A percentile compares a stretch with the other conserved stretches of the same genome.
Evolutionary conservation across 1,140 invertebrate genomes (phyloP).

Genomic region (Chionoecetes opilio): DNA sequence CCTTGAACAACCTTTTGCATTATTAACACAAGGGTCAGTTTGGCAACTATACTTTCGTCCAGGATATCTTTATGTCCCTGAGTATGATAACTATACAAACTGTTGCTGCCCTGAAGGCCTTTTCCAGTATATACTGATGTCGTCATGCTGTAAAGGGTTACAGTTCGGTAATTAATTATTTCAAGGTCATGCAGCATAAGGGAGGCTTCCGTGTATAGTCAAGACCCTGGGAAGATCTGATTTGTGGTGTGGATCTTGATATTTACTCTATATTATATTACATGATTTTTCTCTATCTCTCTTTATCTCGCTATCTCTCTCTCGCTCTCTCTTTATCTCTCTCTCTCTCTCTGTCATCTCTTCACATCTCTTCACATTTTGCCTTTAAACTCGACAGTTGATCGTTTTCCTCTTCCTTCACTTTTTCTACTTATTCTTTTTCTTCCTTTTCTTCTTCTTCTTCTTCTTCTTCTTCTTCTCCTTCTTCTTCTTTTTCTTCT

Average conservation of each 20-base stretch:
- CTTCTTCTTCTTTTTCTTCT: no score
- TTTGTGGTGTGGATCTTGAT: neutral
- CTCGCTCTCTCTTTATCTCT: slow-evolving; percentile 53
- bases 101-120: slow-evolving; percentile 33
- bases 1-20: slow-evolving; percentile 31
- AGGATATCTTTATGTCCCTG: no score
- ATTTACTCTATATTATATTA: neutral
- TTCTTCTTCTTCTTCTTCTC: no score
- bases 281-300: neutral
- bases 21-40: neutral
- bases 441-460: neutral
- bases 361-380: neutral
- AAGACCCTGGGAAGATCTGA: neutral
- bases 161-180: neutral
- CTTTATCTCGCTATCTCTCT: slow-evolving; percentile 36
- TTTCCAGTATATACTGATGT: slow-evolving; percentile 47
- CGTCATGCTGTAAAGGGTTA: neutral
- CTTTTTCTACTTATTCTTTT: neutral
- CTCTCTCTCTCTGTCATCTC: slow-evolving; percentile 47
- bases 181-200: neutral
- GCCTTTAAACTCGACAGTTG: no score
- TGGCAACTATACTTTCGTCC: neutral
- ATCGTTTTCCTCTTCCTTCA: neutral
- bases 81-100: slow-evolving; percentile 38
- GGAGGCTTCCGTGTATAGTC: slow-evolving; percentile 35